Conservation (phyloP, 2,888 invertebrate genomes). For the Dorcus hopei region DNA sequence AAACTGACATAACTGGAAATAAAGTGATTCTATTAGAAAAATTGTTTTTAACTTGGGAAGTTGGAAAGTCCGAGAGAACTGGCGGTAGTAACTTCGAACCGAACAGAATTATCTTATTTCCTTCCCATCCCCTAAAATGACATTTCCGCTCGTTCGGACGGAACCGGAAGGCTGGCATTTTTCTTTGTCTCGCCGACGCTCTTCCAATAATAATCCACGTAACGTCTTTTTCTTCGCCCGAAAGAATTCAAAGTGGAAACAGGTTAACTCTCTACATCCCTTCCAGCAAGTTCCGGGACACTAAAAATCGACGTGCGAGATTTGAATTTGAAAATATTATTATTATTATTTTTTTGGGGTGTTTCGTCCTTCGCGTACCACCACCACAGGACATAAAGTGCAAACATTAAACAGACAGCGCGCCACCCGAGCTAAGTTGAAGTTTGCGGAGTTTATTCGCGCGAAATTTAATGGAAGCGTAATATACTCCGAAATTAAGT, state of each 20-base stretch:
- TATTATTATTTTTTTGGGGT: too few species aligned
- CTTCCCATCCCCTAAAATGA: constrained; percentile 39
- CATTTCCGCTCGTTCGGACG: constrained; percentile 43
- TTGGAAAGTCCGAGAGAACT: neutral
- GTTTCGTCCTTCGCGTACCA: too few species aligned
- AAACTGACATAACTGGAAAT: too few species aligned
- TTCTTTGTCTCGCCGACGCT: constrained; percentile 37
- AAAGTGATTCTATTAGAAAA: neutral
- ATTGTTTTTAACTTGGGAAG: neutral
- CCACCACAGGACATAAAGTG: too few species aligned
- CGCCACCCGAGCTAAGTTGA: neutral
- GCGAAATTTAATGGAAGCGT: constrained; percentile 13
- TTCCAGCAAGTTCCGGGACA: neutral
- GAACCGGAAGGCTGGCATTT: constrained; percentile 38
- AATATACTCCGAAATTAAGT: constrained; percentile 17
- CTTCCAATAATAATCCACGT: constrained; percentile 20
- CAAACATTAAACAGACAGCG: too few species aligned
- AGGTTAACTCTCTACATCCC: too few species aligned
- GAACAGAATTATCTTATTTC: constrained; percentile 44
- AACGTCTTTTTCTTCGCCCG: neutral
- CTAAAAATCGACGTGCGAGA: neutral
- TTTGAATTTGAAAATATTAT: neutral
- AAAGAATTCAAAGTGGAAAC: neutral
- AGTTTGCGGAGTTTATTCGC: constrained; percentile 7
- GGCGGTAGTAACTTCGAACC: constrained; percentile 26